Evolutionary conservation across 2,888 invertebrate species (phyloP).

Genomic region (Embidobia sp.): DNA sequence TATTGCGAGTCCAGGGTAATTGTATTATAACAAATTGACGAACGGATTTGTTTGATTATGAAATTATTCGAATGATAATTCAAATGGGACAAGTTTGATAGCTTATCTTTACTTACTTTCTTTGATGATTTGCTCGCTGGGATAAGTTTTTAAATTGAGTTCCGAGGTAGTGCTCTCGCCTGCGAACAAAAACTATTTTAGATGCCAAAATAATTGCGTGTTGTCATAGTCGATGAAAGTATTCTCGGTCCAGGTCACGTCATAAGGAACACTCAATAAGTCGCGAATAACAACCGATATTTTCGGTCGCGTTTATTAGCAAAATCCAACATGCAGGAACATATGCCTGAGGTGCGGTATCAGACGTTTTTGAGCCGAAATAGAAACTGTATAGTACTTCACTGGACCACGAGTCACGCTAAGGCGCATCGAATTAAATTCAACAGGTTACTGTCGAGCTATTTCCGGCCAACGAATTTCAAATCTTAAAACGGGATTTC

Average conservation of each 20-base stretch:
- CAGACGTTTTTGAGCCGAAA: slow-evolving; percentile 13
- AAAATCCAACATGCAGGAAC: slow-evolving; percentile 6
- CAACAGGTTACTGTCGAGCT: slow-evolving; percentile 31
- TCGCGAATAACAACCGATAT: slow-evolving; percentile 1
- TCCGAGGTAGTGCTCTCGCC: slow-evolving; percentile 72
- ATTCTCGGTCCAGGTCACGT: slow-evolving; percentile 13
- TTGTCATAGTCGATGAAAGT: too few species aligned
- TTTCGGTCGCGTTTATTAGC: slow-evolving; percentile 17
- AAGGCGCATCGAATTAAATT: slow-evolving; percentile 11
- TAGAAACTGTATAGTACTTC: slow-evolving; percentile 8
- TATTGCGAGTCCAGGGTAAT: too few species aligned
- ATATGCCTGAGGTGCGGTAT: slow-evolving; percentile 4
- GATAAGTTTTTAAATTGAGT: slow-evolving; percentile 89
- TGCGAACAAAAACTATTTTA: slow-evolving; percentile 34
- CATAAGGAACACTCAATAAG: too few species aligned
- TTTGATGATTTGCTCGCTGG: slow-evolving; percentile 89
- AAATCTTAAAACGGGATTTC: background rate
- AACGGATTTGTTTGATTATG: background rate
- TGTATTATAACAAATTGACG: too few species aligned
- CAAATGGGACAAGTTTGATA: background rate
- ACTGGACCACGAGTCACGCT: background rate
- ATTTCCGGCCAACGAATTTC: slow-evolving; percentile 1
- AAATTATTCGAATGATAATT: background rate
- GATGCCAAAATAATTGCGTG: background rate
- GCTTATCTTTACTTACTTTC: slow-evolving; percentile 87